Conservation (phyloP, 2,888 invertebrate species). For the Spicauda simplicius region DNA sequence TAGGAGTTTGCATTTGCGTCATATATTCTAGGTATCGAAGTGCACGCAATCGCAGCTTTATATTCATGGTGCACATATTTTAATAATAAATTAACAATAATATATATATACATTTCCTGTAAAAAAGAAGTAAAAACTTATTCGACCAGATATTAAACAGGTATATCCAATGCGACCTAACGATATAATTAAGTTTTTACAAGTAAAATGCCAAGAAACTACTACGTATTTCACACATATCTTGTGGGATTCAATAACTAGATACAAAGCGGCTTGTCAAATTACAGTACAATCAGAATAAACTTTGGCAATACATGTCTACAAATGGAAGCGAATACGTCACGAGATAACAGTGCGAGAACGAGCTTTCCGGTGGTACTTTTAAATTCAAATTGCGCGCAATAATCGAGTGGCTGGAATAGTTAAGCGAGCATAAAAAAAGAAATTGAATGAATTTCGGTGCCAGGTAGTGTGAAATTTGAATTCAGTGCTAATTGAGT, state of each 20-base stretch:
- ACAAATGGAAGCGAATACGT: slow-evolving; percentile 15
- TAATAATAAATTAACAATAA: background rate
- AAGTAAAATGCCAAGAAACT: slow-evolving; percentile 22
- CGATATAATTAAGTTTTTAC: background rate
- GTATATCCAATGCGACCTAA: background rate
- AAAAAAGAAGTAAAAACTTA: background rate
- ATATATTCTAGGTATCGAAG: background rate
- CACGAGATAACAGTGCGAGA: background rate
- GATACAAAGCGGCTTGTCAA: slow-evolving; percentile 14
- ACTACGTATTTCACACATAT: background rate
- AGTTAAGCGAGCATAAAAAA: background rate
- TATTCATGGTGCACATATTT: background rate
- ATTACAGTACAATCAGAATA: slow-evolving; percentile 9
- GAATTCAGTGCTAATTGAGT: background rate
- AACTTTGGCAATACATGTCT: slow-evolving; percentile 1
- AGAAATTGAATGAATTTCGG: background rate
- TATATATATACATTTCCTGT: too few species aligned
- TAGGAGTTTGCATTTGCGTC: background rate
- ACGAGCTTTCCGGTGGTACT: background rate
- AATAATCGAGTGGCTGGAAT: background rate
- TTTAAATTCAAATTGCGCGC: background rate
- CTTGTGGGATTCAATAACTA: slow-evolving; percentile 1
- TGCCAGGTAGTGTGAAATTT: background rate
- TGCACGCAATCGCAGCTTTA: slow-evolving; percentile 8
- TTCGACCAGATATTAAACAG: background rate